Conservation (phyloP, 1,140 invertebrate species). For the Kradibia gibbosae region DNA sequence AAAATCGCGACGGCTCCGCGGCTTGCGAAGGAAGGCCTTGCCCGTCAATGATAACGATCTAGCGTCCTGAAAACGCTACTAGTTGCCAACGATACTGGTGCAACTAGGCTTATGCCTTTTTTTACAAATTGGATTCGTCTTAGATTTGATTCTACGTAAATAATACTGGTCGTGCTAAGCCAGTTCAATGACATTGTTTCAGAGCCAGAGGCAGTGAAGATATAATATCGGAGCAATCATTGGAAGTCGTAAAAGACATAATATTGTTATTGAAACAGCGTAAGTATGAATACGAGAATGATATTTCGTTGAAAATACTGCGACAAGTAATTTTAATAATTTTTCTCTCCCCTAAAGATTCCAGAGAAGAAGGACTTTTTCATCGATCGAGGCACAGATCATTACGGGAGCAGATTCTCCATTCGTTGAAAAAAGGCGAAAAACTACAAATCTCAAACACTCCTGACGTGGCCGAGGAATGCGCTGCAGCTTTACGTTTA, state of each 20-base stretch:
- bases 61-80: too few species aligned
- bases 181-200: neutral
- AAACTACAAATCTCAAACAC: conserved; percentile 54
- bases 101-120: too few species aligned
- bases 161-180: neutral
- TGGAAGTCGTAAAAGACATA: conserved; percentile 58
- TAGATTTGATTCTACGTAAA: too few species aligned
- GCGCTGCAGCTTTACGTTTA: conserved; percentile 67
- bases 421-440: conserved; percentile 58
- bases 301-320: neutral
- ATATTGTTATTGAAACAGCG: conserved; percentile 59
- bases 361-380: conserved; percentile 61
- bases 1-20: too few species aligned
- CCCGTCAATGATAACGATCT: too few species aligned
- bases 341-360: conserved; percentile 53
- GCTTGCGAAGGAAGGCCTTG: too few species aligned
- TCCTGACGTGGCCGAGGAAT: conserved; percentile 57
- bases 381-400: conserved; percentile 56
- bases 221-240: conserved; percentile 62
- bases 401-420: conserved; percentile 55
- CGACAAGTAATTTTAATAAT: neutral
- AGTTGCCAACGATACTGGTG: too few species aligned
- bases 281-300: conserved; percentile 47
- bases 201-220: conserved; percentile 57
- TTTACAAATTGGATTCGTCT: too few species aligned